Percentiles rank a stretch among this genome's conserved stretches.
phyloP scores from a whole-genome alignment of 2,888 invertebrate species.

The Nymphalis polychloros region DNA sequence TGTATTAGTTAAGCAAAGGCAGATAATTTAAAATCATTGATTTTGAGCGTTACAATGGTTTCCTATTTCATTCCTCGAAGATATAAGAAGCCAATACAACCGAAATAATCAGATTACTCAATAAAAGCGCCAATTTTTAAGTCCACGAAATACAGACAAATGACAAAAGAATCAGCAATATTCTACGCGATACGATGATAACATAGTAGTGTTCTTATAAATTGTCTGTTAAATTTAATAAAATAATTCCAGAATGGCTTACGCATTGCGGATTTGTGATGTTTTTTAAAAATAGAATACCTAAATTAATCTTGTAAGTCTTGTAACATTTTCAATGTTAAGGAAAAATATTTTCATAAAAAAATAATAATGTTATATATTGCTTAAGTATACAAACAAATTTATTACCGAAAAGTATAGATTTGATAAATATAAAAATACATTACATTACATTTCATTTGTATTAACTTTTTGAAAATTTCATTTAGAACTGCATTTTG shows the following conservation, averaged over 20 bases:
- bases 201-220: too few species aligned
- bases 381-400: too few species aligned
- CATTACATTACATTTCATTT: background rate
- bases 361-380: too few species aligned
- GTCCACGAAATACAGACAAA: background rate
- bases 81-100: constrained; percentile 1
- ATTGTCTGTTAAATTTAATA: too few species aligned
- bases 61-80: constrained; percentile 1
- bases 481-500: background rate
- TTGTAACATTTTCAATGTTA: too few species aligned
- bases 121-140: background rate
- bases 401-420: background rate
- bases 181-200: too few species aligned
- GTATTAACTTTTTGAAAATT: background rate
- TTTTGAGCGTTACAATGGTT: constrained; percentile 13
- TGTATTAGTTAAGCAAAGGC: constrained; percentile 2
- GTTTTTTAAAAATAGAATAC: background rate
- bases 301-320: too few species aligned
- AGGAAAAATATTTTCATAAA: too few species aligned
- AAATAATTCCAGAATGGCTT: too few species aligned
- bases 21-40: constrained; percentile 11
- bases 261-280: too few species aligned
- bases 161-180: background rate
- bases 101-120: constrained; percentile 6
- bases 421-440: background rate